Evolutionary conservation across 2,888 invertebrate genomes (phyloP).

Genomic region (Caenorhabditis macrosperma): DNA sequence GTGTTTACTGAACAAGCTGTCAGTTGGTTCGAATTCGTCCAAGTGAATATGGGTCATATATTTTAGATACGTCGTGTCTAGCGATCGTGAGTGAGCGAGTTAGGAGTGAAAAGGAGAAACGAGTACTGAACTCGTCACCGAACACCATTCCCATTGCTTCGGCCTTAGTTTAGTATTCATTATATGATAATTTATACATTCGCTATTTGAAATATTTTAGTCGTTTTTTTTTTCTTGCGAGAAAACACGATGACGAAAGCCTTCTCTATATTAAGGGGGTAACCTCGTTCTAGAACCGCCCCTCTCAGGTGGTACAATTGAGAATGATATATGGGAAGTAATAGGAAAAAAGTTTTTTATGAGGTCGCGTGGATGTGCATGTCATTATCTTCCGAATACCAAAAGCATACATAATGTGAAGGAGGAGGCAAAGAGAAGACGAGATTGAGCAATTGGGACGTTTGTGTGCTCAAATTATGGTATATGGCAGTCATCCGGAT

Average conservation of each 20-base stretch:
- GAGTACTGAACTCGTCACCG: conserved; percentile 29
- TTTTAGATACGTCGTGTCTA: neutral
- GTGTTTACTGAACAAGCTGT: conserved; percentile 27
- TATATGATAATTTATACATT: conserved; percentile 52
- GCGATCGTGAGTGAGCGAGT: neutral
- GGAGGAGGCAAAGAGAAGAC: conserved; percentile 28
- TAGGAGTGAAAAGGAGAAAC: neutral
- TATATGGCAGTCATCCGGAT: conserved; percentile 49
- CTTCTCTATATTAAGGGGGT: no score
- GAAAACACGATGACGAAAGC: conserved; percentile 3
- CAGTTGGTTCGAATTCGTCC: conserved; percentile 14
- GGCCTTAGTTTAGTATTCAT: conserved; percentile 38
- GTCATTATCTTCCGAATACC: conserved; percentile 37
- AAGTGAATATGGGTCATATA: conserved; percentile 1
- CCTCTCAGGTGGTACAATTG: conserved; percentile 1
- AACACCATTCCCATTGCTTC: conserved; percentile 34
- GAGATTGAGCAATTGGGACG: conserved; percentile 27
- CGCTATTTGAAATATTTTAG: neutral
- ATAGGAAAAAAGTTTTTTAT: conserved; percentile 6
- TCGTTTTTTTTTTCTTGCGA: neutral
- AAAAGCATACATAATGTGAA: conserved; percentile 45
- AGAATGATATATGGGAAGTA: conserved; percentile 3
- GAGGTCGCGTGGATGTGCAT: conserved; percentile 51
- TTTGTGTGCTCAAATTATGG: conserved; percentile 42
- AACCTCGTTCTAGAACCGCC: neutral